Percentiles rank a stretch among this genome's conserved stretches.
These are phyloP conservation scores for Pantelozetes paolii DNA, from an alignment of 2,888 invertebrate genomes.

Conservation along the genomic window DNA sequence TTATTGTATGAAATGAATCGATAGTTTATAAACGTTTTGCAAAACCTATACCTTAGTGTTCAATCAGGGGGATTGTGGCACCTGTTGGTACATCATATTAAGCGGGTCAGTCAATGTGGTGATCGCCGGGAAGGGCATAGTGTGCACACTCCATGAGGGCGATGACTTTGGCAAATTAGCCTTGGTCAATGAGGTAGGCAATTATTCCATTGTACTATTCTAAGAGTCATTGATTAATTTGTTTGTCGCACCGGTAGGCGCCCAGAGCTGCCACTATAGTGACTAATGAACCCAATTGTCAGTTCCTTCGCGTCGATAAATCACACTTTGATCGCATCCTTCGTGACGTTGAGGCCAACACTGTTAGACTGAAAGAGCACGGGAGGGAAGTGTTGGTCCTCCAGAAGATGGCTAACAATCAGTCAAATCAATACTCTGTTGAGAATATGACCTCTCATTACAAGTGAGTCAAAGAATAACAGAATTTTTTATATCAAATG, in stretches of 20 bases:
- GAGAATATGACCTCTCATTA: background rate
- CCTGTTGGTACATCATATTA: conserved; percentile 77
- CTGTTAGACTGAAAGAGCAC: conserved; percentile 74
- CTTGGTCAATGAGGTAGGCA: conserved; percentile 66
- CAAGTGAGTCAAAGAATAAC: background rate
- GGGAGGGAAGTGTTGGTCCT: conserved; percentile 66
- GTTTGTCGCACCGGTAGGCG: conserved; percentile 52
- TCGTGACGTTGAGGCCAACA: conserved; percentile 78
- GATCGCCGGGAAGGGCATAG: conserved; percentile 76
- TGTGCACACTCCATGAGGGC: conserved; percentile 73
- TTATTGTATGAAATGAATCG: too few relatives aligned
- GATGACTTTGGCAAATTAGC: conserved; percentile 84
- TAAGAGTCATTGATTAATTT: background rate
- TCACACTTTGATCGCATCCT: conserved; percentile 76
- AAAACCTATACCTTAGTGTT: too few relatives aligned
- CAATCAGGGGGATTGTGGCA: conserved; percentile 77
- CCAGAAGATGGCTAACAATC: conserved; percentile 59
- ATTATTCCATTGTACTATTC: background rate
- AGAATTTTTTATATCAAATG: too few relatives aligned
- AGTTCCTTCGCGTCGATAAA: conserved; percentile 76
- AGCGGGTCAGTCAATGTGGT: conserved; percentile 78
- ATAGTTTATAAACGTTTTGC: too few relatives aligned
- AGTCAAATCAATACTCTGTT: background rate
- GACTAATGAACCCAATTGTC: conserved; percentile 73
- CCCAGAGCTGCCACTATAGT: conserved; percentile 79